These are phyloP conservation scores for Argyrosomus regius DNA, from an alignment of 2,797 vertebrate species.

Conservation along the genomic window DNA sequence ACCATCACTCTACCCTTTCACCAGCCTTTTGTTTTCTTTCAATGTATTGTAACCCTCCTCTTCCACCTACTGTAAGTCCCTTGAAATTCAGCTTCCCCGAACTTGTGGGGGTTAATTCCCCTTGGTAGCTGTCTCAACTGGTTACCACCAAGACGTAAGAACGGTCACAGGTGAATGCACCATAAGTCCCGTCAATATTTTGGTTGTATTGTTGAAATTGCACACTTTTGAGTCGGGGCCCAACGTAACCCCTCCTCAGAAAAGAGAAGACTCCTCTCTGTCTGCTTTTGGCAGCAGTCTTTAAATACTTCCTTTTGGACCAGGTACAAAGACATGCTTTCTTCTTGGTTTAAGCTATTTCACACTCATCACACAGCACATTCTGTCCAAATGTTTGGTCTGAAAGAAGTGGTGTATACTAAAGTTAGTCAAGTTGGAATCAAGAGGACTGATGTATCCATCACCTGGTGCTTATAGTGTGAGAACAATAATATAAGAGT, in stretches of 20 bases:
- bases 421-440: not conserved
- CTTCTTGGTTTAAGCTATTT: not conserved
- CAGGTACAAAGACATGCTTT: not conserved
- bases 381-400: not conserved
- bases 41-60: constrained; percentile 36
- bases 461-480: not conserved
- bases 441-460: not conserved
- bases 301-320: not conserved
- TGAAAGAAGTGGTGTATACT: not conserved
- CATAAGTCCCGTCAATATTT: not conserved
- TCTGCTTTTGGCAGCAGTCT: constrained; percentile 1
- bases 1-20: constrained; percentile 58
- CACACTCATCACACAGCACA: not conserved
- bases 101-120: constrained; percentile 6
- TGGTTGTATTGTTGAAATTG: constrained; percentile 10
- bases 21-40: constrained; percentile 61
- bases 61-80: constrained; percentile 1
- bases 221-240: not conserved
- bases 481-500: not conserved
- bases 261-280: not conserved
- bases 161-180: not conserved
- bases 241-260: not conserved
- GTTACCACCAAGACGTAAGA: not conserved
- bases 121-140: not conserved
- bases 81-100: constrained; percentile 15